These are phyloP conservation scores for Cryptotermes secundus DNA, from an alignment of 1,140 invertebrate species.

Conservation along the genomic window DNA sequence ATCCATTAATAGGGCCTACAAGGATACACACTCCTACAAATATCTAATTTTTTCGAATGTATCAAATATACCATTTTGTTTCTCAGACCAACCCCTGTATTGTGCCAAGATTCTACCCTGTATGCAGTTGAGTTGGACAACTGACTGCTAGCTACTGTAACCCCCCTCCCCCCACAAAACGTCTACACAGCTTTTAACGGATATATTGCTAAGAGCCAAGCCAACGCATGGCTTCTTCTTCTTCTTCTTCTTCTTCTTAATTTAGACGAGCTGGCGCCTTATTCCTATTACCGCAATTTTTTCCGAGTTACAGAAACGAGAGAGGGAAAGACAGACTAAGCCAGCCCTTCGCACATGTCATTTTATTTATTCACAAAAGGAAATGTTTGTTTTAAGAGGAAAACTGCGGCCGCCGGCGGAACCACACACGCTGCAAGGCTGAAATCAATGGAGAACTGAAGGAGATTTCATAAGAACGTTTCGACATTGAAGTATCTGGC, in stretches of 20 bases:
- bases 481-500: too few species aligned
- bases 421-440: too few species aligned
- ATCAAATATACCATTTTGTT: background rate
- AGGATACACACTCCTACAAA: background rate
- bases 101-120: background rate
- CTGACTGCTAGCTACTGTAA: background rate
- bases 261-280: background rate
- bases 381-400: too few species aligned
- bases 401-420: too few species aligned
- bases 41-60: background rate
- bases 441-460: too few species aligned
- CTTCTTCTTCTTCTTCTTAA: background rate
- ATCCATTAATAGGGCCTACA: background rate
- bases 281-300: constrained; percentile 1
- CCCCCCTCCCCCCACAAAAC: background rate
- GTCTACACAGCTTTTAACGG: background rate
- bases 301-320: background rate
- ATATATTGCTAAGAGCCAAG: background rate
- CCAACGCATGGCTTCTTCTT: background rate
- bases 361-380: background rate
- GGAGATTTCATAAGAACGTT: too few species aligned
- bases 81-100: background rate
- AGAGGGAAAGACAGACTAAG: background rate
- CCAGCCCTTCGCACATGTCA: background rate
- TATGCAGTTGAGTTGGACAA: background rate